These are phyloP conservation scores for Gasteruption jaculator DNA, from an alignment of 2,888 invertebrate species.

Conservation along the genomic window DNA sequence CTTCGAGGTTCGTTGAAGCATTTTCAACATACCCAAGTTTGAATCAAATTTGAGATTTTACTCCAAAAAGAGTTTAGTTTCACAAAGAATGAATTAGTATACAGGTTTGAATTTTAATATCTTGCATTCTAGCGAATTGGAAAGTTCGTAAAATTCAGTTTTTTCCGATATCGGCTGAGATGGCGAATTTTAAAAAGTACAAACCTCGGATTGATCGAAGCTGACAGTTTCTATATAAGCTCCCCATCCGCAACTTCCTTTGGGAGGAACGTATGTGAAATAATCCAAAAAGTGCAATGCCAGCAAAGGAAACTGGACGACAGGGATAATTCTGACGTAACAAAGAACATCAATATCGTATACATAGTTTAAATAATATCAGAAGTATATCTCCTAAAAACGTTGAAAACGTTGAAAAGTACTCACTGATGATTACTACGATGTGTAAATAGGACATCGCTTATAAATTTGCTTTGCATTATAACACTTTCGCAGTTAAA, in stretches of 20 bases:
- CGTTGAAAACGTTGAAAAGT: conserved; percentile 8
- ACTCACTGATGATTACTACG: conserved; percentile 43
- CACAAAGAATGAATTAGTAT: too few relatives aligned
- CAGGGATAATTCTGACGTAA: conserved; percentile 36
- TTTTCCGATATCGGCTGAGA: too few relatives aligned
- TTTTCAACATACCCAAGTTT: conserved; percentile 24
- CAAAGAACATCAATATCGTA: not conserved
- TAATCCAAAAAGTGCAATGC: conserved; percentile 44
- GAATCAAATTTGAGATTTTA: too few relatives aligned
- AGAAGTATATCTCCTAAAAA: conserved; percentile 4
- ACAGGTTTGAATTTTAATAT: too few relatives aligned
- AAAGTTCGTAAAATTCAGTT: too few relatives aligned
- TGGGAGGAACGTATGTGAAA: conserved; percentile 42
- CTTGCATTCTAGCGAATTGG: too few relatives aligned
- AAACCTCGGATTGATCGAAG: conserved; percentile 36
- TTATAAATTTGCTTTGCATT: conserved; percentile 32
- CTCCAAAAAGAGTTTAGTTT: not conserved
- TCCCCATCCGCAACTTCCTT: conserved; percentile 43
- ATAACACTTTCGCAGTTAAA: conserved; percentile 41
- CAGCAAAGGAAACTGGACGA: conserved; percentile 36
- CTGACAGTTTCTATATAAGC: conserved; percentile 38
- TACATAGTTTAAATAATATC: conserved; percentile 1
- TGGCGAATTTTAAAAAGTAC: not conserved
- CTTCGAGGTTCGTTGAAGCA: too few relatives aligned
- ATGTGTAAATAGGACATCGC: conserved; percentile 40